Base-by-base conservation (phyloP, 1,140 invertebrate genomes). In the Stegodyphus mimosarum region DNA sequence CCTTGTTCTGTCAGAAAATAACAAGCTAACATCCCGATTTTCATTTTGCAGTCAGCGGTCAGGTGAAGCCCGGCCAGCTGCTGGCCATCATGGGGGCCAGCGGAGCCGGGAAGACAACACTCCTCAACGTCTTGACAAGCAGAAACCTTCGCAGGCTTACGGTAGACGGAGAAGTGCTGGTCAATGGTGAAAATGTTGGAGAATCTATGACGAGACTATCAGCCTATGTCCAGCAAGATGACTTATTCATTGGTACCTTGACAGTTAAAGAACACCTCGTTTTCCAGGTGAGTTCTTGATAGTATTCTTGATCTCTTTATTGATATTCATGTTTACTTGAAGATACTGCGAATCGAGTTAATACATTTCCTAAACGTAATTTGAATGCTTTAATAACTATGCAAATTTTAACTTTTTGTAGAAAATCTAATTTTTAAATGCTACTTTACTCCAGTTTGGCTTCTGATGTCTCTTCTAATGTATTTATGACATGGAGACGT, bases 201-300 rank as follows among this genome's bases (percentile, higher is more conserved):
- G 88, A 91, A 89, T 55, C 87, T 89, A 52, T 60, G 77, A 72
- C 86, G 90, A 63, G 88, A 88, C 91, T 96, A 13, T 96, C 95
- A 84, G 98, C 96, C 0, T 99, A 99, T 89, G 97, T 99, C 0
- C 97, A 99, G 90, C 98, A 99, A 90, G 94, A 97, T 87, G 96
- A 98, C 90, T 90, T 98, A n/a, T 98, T 98, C 89, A 95, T 98
- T 83, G 96, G 95, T 1, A 96, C 95, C 0, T 91, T 98, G n/a
- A 98, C 96, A 0, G 96, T 97, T 5, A 92, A 92, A 78, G 97
- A 99, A 89, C 97, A 98, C 91, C 92, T 99, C 6, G 92, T 94
- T 11, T 98, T 98, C 89, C 97, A 97, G 95, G 96, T 96, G 90
- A 83, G 72, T 69, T 33, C 33, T 33, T 33, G 33, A 33, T 3